A percentile compares a stretch with the other conserved stretches of the same genome.
phyloP scores from a whole-genome alignment of 1,140 invertebrate species.

The Drosophila tropicalis region DNA sequence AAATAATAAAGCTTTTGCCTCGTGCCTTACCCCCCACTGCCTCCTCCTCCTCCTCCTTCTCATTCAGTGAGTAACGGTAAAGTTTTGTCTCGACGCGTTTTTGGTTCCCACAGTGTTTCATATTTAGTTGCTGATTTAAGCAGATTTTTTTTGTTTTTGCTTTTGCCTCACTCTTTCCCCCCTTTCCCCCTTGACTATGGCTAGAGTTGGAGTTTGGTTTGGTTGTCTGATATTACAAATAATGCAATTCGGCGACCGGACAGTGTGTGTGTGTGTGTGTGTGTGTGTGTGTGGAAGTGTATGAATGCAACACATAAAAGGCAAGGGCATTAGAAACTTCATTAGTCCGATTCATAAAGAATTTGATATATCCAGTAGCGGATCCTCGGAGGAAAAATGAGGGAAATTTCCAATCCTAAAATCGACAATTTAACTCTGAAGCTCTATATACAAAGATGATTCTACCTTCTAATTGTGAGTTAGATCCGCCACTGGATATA shows the following conservation, averaged over 20 bases:
- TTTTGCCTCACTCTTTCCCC: neutral
- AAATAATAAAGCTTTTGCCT: conserved; percentile 31
- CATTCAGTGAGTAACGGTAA: neutral
- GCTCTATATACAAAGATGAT: too few relatives aligned
- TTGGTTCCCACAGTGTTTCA: conserved; percentile 72
- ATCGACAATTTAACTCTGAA: too few relatives aligned
- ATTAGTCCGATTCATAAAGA: neutral
- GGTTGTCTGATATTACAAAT: conserved; percentile 64
- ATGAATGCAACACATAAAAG: conserved; percentile 39
- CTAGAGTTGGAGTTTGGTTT: conserved; percentile 18
- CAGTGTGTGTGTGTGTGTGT: neutral
- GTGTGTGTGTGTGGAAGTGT: conserved; percentile 17
- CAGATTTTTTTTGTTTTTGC: conserved; percentile 65
- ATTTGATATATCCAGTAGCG: neutral
- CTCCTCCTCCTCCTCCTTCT: too few relatives aligned
- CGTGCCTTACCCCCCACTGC: neutral
- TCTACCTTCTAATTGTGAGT: too few relatives aligned
- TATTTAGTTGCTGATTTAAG: conserved; percentile 58
- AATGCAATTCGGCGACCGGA: conserved; percentile 29
- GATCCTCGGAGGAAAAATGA: too few relatives aligned
- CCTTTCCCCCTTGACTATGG: neutral
- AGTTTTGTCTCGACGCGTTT: conserved; percentile 24
- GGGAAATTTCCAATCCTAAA: too few relatives aligned
- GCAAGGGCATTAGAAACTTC: neutral
- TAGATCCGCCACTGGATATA: too few relatives aligned